Evolutionary conservation across 2,888 invertebrate species (phyloP).

Genomic region (Cheilosia impressa): DNA sequence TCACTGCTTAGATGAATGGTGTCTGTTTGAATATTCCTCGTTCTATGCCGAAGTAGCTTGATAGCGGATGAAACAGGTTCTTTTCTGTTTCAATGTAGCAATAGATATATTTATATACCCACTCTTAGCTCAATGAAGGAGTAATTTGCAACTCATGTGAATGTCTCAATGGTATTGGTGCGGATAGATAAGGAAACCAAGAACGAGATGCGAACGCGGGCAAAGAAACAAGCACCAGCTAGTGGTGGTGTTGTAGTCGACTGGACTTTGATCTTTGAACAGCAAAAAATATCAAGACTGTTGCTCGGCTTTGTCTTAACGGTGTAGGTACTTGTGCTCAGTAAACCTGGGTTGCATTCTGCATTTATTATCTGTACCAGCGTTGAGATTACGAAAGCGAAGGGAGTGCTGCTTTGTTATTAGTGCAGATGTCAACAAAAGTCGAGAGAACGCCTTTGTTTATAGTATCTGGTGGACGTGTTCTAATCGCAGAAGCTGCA

Average conservation of each 20-base stretch:
- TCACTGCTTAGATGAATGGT: conserved; percentile 8
- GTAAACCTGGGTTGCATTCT: conserved; percentile 22
- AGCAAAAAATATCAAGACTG: conserved; percentile 15
- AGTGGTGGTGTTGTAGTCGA: neutral
- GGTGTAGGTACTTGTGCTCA: neutral
- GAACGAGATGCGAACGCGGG: conserved; percentile 5
- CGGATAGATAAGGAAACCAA: conserved; percentile 39
- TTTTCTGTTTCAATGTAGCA: neutral
- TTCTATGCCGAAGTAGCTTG: neutral
- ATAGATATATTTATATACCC: neutral
- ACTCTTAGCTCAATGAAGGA: conserved; percentile 17
- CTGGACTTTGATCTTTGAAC: conserved; percentile 55
- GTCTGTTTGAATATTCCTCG: neutral
- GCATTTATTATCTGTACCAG: too few species aligned
- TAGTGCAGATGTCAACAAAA: too few species aligned
- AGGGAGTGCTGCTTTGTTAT: too few species aligned
- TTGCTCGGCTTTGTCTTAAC: conserved; percentile 8
- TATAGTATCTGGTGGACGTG: too few species aligned
- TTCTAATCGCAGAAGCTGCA: too few species aligned
- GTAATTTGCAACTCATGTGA: conserved; percentile 2
- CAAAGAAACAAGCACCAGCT: conserved; percentile 1
- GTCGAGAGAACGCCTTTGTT: too few species aligned
- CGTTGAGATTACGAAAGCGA: too few species aligned
- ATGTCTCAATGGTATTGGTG: conserved; percentile 17
- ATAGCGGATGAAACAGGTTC: neutral